phyloP scores from a whole-genome alignment of 2,113 vertebrate genomes.

The Corydoras maculifer region DNA sequence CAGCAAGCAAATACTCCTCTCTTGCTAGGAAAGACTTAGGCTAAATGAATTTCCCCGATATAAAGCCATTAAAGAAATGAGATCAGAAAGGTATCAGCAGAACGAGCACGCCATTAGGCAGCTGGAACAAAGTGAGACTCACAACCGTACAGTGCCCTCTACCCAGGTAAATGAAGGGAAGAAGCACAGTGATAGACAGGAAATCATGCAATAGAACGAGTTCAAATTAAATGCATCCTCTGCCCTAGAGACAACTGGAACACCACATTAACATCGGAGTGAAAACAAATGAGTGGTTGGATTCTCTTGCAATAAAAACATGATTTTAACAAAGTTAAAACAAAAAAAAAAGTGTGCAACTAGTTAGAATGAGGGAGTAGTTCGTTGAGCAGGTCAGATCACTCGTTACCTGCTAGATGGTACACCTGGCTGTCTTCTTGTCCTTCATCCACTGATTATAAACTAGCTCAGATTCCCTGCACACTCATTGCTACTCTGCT shows the following conservation, averaged over 20 bases:
- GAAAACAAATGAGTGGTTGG: no score
- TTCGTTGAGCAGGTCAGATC: no score
- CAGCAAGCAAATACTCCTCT: not conserved
- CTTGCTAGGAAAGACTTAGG: not conserved
- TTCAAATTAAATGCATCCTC: conserved; percentile 4
- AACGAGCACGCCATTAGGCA: not conserved
- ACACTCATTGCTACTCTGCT: conserved; percentile 25
- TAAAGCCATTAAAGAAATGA: conserved; percentile 30
- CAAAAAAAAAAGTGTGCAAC: no score
- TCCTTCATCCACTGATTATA: no score
- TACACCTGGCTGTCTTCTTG: no score
- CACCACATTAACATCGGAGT: not conserved
- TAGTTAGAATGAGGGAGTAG: no score
- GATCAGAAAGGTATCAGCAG: conserved; percentile 19
- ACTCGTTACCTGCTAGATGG: no score
- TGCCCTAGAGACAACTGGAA: not conserved
- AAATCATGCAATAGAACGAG: not conserved
- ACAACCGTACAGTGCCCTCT: not conserved
- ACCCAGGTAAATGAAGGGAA: conserved; percentile 1
- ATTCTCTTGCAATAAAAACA: no score
- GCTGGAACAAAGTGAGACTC: conserved; percentile 16
- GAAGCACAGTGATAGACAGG: not conserved
- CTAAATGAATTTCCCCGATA: conserved; percentile 12
- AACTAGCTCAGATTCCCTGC: conserved; percentile 9
- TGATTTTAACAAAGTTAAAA: no score